Evolutionary conservation across 2,113 vertebrate genomes (phyloP).

Genomic region (Phodopus roborovskii): DNA sequence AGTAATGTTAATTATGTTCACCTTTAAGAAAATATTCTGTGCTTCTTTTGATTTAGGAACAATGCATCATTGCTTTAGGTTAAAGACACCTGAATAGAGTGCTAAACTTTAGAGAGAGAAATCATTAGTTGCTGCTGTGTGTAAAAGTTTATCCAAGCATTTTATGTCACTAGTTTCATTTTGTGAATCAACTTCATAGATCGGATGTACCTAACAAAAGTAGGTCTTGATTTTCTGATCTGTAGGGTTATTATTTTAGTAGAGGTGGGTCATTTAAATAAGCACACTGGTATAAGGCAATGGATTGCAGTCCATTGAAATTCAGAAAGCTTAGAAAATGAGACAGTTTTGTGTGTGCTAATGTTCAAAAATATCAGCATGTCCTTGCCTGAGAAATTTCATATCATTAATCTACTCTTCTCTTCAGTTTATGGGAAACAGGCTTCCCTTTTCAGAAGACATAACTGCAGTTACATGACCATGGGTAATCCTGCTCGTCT

Average conservation of each 20-base stretch:
- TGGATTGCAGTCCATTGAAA: conserved; percentile 51
- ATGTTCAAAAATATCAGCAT: conserved; percentile 68
- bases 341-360: conserved; percentile 33
- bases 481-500: conserved; percentile 45
- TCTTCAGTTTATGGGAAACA: conserved; percentile 42
- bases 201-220: neutral
- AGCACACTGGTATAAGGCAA: conserved; percentile 41
- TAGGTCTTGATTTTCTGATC: neutral
- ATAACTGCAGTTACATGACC: conserved; percentile 53
- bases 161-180: neutral
- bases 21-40: conserved; percentile 61
- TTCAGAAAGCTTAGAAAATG: conserved; percentile 54
- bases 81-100: neutral
- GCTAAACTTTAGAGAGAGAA: neutral
- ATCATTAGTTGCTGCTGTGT: neutral
- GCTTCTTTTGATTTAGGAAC: conserved; percentile 69
- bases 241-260: neutral
- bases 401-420: neutral
- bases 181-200: conserved; percentile 50
- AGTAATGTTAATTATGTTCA: conserved; percentile 77
- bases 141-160: neutral
- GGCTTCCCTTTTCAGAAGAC: conserved; percentile 49
- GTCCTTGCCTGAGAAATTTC: conserved; percentile 57
- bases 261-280: conserved; percentile 28
- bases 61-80: neutral